phyloP scores from a whole-genome alignment of 1,140 invertebrate genomes.

The Phocides pigmalion region DNA sequence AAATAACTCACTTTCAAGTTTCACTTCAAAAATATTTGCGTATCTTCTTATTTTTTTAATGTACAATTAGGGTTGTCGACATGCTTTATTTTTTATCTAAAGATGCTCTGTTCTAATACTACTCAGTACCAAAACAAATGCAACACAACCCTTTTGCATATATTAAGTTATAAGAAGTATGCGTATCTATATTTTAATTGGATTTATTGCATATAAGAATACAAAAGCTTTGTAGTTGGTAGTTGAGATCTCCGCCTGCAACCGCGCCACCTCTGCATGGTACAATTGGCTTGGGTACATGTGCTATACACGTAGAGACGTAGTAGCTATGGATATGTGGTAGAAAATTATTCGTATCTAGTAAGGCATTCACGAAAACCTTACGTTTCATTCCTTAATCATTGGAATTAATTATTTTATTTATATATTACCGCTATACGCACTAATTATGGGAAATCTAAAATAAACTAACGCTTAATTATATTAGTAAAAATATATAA shows the following conservation, averaged over 20 bases:
- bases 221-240: slow-evolving; percentile 45
- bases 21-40: not conserved
- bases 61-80: too few relatives aligned
- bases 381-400: not conserved
- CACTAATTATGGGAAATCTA: too few relatives aligned
- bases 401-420: too few relatives aligned
- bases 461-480: too few relatives aligned
- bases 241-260: slow-evolving; percentile 30
- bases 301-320: slow-evolving; percentile 47
- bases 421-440: too few relatives aligned
- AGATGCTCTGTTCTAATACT: too few relatives aligned
- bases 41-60: slow-evolving; percentile 6
- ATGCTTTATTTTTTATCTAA: not conserved
- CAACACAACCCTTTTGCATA: too few relatives aligned
- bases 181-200: not conserved
- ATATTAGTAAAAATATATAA: too few relatives aligned
- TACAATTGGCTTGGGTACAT: slow-evolving; percentile 62
- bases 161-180: slow-evolving; percentile 4
- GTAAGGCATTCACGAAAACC: not conserved
- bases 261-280: slow-evolving; percentile 60
- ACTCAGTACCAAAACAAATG: too few relatives aligned
- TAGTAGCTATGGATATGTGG: slow-evolving; percentile 2
- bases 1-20: slow-evolving; percentile 25
- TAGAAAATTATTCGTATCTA: slow-evolving; percentile 35
- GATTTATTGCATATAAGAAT: slow-evolving; percentile 1